These are phyloP conservation scores for Hyperopisus bebe DNA, from an alignment of 2,113 vertebrate genomes.

Conservation along the genomic window DNA sequence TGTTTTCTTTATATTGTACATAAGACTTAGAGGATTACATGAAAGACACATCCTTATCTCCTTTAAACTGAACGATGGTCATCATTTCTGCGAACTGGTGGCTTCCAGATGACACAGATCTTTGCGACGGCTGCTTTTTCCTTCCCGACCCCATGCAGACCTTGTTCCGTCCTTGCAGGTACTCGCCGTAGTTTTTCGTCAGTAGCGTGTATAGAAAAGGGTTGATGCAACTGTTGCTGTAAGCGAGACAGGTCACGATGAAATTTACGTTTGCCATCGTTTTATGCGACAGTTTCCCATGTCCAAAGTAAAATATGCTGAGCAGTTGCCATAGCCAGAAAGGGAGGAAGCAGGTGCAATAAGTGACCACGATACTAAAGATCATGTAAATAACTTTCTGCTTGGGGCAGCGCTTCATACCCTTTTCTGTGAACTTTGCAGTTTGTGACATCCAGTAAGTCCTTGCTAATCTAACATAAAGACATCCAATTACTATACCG, in stretches of 20 bases:
- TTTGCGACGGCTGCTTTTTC: slow-evolving; percentile 33
- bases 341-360: slow-evolving; percentile 44
- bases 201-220: slow-evolving; percentile 30
- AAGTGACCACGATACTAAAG: slow-evolving; percentile 40
- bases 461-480: slow-evolving; percentile 39
- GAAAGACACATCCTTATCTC: slow-evolving; percentile 6
- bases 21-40: background rate
- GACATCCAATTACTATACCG: slow-evolving; percentile 41
- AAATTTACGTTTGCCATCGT: slow-evolving; percentile 40
- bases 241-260: slow-evolving; percentile 43
- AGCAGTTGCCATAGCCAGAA: slow-evolving; percentile 49
- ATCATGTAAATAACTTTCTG: slow-evolving; percentile 48
- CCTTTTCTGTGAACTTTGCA: slow-evolving; percentile 19
- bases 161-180: slow-evolving; percentile 33
- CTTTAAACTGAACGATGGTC: slow-evolving; percentile 14
- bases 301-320: slow-evolving; percentile 37
- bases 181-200: slow-evolving; percentile 47
- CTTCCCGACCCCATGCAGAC: slow-evolving; percentile 25
- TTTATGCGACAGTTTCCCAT: slow-evolving; percentile 26
- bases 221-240: slow-evolving; percentile 49
- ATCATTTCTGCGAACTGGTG: slow-evolving; percentile 34
- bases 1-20: background rate
- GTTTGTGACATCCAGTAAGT: slow-evolving; percentile 45
- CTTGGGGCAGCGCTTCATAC: slow-evolving; percentile 32
- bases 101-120: slow-evolving; percentile 35